Evolutionary conservation across 2,888 invertebrate genomes (phyloP), one percentile per base, ranked within the genome.

Genomic region (Punctoribates punctum): DNA sequence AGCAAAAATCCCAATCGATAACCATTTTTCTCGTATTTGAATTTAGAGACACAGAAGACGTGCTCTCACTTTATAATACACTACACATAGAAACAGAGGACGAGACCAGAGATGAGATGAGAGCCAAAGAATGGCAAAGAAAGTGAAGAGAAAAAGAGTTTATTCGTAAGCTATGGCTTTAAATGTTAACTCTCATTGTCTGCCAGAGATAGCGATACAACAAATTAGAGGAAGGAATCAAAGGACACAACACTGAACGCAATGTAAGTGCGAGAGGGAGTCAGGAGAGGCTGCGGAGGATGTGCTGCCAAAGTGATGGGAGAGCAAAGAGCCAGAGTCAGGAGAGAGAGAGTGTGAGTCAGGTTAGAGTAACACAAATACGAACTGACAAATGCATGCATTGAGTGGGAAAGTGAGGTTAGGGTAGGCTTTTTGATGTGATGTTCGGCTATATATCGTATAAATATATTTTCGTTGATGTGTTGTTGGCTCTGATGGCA

Each of bases 331-430:
- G 42, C 6, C 8, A 42, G 13, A 48, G 48, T 17, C 15, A 48
- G 48, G 48, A 51, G 20, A 51, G 51, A 20, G 51, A n/a, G 54
- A n/a, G 54, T 54, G 54, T 54, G 54, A 62, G 62, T 27, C 27
- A 62, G 25, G 25, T 25, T 27, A 29, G 25, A 62, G 62, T 62
- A 62, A 62, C 62, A 62, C 27, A 62, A 62, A 62, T 62, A 27
- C 27, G 29, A 62, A 29, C 62, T 62, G 62, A 62, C 62, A 62
- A 62, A 62, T 62, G 29, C 62, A 62, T 62, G 62, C 62, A 62
- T n/a, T 51, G 20, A 20, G 51, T 20, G 51, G 20, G 51, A n/a
- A 51, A 51, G 20, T n/a, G 20, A 20, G 51, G n/a, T 51, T 20
- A 20, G 51, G 51, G 51, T 51, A 20, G n/a, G 51, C 20, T 20